Percentiles rank a stretch among this genome's conserved stretches.
phyloP scores from a whole-genome alignment of 37 sponge, comb jelly and placozoan genomes.

The Haliclona indistincta region DNA sequence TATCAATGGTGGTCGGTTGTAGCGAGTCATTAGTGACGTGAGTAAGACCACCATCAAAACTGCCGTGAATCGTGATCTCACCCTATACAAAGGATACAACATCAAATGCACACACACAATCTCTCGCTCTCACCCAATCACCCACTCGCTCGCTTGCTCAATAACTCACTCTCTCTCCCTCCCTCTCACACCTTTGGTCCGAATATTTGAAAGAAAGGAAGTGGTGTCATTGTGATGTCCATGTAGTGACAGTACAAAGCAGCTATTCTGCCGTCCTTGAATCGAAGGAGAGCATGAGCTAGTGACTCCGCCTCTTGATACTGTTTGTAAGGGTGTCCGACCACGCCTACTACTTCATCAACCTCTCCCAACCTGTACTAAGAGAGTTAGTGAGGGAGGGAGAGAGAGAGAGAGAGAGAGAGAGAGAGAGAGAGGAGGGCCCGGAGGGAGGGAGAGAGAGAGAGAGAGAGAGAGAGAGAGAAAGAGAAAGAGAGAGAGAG shows the following conservation, averaged over 20 bases:
- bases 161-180: background rate
- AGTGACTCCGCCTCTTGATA: constrained; percentile 25
- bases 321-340: constrained; percentile 12
- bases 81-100: constrained; percentile 31
- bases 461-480: background rate
- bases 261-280: constrained; percentile 32
- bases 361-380: constrained; percentile 30
- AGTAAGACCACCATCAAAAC: constrained; percentile 51
- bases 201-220: constrained; percentile 58
- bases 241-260: constrained; percentile 22
- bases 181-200: constrained; percentile 39
- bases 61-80: constrained; percentile 57
- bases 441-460: background rate
- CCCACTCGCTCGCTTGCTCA: background rate
- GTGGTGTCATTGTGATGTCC: constrained; percentile 25
- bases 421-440: background rate
- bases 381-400: background rate
- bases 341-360: constrained; percentile 19
- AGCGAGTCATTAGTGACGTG: background rate
- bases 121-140: background rate
- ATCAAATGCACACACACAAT: no score
- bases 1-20: background rate
- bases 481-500: background rate
- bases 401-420: background rate
- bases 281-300: constrained; percentile 35